Evolutionary conservation across 1,140 invertebrate species (phyloP).

Genomic region (Steinernema khuongi): DNA sequence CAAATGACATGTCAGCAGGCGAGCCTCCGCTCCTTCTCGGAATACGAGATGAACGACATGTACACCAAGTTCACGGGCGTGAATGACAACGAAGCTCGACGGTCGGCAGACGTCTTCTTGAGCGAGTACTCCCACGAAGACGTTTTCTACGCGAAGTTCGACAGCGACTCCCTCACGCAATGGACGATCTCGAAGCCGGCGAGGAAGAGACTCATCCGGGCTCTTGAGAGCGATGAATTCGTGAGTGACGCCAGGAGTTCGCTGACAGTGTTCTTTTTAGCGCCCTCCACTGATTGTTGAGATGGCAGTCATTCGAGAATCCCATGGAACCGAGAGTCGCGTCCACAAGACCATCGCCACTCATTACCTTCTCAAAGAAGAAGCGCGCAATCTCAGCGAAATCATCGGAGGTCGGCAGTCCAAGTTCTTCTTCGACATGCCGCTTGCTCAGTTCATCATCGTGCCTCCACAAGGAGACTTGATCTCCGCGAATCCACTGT

Average conservation of each 20-base stretch:
- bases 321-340: background rate
- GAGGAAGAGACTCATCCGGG: background rate
- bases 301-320: background rate
- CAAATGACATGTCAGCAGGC: constrained; percentile 10
- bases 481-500: background rate
- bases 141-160: background rate
- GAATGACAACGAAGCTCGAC: background rate
- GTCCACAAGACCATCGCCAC: background rate
- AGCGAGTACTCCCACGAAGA: constrained; percentile 3
- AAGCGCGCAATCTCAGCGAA: background rate
- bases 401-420: background rate
- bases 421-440: background rate
- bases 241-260: background rate
- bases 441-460: background rate
- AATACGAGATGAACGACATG: background rate
- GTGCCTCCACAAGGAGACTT: background rate
- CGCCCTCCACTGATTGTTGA: background rate
- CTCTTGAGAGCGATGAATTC: background rate
- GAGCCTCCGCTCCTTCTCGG: background rate
- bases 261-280: background rate
- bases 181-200: background rate
- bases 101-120: background rate
- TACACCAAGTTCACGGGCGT: background rate
- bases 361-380: background rate
- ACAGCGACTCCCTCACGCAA: background rate